phyloP scores from a whole-genome alignment of 1,140 invertebrate genomes.

The Camponotus vicinus region DNA sequence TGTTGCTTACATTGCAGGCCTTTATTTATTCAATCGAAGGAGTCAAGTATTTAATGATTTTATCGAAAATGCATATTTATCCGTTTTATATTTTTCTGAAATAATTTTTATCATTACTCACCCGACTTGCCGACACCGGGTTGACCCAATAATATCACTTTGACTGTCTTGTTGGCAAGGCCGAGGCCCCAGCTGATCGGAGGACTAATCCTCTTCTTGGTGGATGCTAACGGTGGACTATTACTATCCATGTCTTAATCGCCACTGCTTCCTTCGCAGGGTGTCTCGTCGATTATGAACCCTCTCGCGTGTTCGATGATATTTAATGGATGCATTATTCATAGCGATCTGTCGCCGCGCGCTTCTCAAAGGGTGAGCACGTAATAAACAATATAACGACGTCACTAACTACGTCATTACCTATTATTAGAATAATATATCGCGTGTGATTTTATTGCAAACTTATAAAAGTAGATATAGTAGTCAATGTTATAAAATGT shows the following conservation, averaged over 20 bases:
- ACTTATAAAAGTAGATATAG: background rate
- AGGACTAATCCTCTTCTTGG: slow-evolving; percentile 68
- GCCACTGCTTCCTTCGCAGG: slow-evolving; percentile 48
- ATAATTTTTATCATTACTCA: slow-evolving; percentile 80
- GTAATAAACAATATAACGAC: slow-evolving; percentile 41
- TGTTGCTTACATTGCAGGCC: background rate
- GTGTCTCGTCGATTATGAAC: slow-evolving; percentile 66
- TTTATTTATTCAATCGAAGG: background rate
- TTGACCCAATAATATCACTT: slow-evolving; percentile 92
- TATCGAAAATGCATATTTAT: background rate
- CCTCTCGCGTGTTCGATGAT: slow-evolving; percentile 56
- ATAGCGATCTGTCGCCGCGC: slow-evolving; percentile 44
- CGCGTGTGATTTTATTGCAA: background rate
- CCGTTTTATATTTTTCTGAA: background rate
- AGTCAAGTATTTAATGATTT: background rate
- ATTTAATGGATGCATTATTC: slow-evolving; percentile 65
- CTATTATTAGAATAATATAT: slow-evolving; percentile 47
- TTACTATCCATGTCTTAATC: slow-evolving; percentile 67
- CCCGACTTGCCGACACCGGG: slow-evolving; percentile 93
- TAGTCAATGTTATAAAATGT: background rate
- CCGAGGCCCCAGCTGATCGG: slow-evolving; percentile 68
- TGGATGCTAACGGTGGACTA: slow-evolving; percentile 54
- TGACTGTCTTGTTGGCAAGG: slow-evolving; percentile 81
- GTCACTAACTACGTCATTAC: slow-evolving; percentile 34
- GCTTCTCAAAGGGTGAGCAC: slow-evolving; percentile 35